Conservation (phyloP, 1,140 invertebrate genomes). For the Sitobion miscanthi region DNA sequence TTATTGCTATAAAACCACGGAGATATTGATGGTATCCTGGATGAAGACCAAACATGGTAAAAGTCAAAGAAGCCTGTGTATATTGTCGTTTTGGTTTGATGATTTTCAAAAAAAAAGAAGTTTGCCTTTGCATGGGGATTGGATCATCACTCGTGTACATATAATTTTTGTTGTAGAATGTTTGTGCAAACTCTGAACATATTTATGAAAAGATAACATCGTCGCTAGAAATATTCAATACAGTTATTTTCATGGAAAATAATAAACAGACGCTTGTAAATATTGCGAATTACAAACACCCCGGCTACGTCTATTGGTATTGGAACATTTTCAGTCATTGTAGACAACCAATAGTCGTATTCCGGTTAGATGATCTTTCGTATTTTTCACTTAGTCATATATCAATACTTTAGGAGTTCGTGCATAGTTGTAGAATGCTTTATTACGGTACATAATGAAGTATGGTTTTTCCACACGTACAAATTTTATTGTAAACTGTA, state of each 20-base stretch:
- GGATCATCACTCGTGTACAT: constrained; percentile 57
- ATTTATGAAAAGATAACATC: constrained; percentile 49
- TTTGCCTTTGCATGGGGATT: constrained; percentile 56
- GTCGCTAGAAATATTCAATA: constrained; percentile 55
- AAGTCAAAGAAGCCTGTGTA: constrained; percentile 54
- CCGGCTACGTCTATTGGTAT: constrained; percentile 50
- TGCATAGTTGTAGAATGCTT: constrained; percentile 56
- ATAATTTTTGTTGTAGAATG: constrained; percentile 57
- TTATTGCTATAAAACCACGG: constrained; percentile 1
- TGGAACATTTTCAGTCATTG: constrained; percentile 48
- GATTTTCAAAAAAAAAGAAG: constrained; percentile 54
- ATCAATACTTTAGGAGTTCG: constrained; percentile 46
- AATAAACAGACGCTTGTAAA: constrained; percentile 55
- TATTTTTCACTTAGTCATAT: constrained; percentile 54
- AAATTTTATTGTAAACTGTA: constrained; percentile 19
- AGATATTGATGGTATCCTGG: constrained; percentile 51
- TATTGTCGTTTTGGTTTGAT: constrained; percentile 57
- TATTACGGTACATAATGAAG: constrained; percentile 50
- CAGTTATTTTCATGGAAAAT: constrained; percentile 52
- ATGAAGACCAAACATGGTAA: constrained; percentile 57
- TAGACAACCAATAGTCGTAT: constrained; percentile 49
- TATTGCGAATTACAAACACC: constrained; percentile 54
- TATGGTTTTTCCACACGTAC: constrained; percentile 15
- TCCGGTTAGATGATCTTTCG: constrained; percentile 50
- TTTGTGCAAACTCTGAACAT: constrained; percentile 52